These are phyloP conservation scores for Drosophila prostipennis DNA, from an alignment of 2,888 invertebrate species.

Conservation along the genomic window DNA sequence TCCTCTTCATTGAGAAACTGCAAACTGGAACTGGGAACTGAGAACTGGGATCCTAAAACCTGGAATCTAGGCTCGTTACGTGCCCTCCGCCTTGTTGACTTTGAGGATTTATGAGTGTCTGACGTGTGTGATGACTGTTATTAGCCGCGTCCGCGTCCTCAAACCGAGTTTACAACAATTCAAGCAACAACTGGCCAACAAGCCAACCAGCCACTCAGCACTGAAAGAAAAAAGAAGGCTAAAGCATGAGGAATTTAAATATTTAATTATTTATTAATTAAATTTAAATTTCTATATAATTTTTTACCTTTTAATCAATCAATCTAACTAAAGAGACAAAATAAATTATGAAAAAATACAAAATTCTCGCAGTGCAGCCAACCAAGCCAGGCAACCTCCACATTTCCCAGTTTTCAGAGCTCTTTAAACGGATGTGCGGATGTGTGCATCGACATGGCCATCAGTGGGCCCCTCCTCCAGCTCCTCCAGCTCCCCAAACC, in stretches of 20 bases:
- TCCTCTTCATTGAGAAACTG: conserved; percentile 20
- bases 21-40: conserved; percentile 10
- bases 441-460: conserved; percentile 46
- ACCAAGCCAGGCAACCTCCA: conserved; percentile 8
- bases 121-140: conserved; percentile 81
- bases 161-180: conserved; percentile 14
- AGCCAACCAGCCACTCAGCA: background rate
- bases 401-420: conserved; percentile 17
- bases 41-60: background rate
- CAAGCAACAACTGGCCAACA: conserved; percentile 7
- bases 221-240: background rate
- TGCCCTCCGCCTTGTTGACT: conserved; percentile 63
- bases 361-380: conserved; percentile 4
- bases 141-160: conserved; percentile 63
- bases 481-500: background rate
- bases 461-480: background rate
- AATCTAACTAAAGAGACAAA: too few species aligned
- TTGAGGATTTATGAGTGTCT: conserved; percentile 81
- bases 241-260: too few species aligned
- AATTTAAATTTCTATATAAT: too few species aligned
- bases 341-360: too few species aligned
- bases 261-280: too few species aligned
- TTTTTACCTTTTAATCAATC: too few species aligned
- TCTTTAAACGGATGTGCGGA: conserved; percentile 62
- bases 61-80: conserved; percentile 50